phyloP scores from a whole-genome alignment of 2,113 vertebrate species.

The Semnopithecus entellus region DNA sequence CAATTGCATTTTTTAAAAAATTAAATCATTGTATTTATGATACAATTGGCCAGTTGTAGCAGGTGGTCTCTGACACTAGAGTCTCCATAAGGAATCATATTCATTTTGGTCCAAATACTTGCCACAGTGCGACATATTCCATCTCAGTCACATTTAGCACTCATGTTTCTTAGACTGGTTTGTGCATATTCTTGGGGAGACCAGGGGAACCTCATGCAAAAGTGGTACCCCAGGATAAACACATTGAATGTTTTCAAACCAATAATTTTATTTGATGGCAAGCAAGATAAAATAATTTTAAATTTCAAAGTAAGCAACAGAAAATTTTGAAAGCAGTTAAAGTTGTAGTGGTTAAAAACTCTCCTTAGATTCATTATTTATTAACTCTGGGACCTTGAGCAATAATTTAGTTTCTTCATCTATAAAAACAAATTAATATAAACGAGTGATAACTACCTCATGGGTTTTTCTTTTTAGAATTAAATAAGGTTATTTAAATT shows the following conservation, averaged over 20 bases:
- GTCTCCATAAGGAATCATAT: not conserved
- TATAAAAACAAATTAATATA: not conserved
- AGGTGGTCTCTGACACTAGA: too few species aligned
- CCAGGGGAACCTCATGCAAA: not conserved
- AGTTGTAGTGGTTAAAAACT: not conserved
- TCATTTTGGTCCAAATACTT: not conserved
- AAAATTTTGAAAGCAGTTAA: not conserved
- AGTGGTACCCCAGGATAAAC: not conserved
- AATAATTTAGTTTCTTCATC: not conserved
- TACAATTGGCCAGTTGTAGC: fast-evolving
- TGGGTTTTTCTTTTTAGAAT: not conserved
- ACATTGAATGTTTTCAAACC: fast-evolving
- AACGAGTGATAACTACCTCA: not conserved
- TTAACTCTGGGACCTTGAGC: not conserved
- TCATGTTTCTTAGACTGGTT: not conserved
- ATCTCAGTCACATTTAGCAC: not conserved
- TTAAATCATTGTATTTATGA: not conserved
- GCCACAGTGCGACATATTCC: not conserved
- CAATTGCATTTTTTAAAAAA: not conserved
- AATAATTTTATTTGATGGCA: not conserved
- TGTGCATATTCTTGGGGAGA: not conserved
- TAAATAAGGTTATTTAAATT: not conserved
- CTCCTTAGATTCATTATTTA: not conserved
- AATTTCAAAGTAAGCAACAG: not conserved
- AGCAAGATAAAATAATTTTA: not conserved